Percentiles rank a stretch among this genome's conserved stretches.
Conservation (phyloP, 2,888 invertebrate species). For the Tetrapedia diversipes region DNA sequence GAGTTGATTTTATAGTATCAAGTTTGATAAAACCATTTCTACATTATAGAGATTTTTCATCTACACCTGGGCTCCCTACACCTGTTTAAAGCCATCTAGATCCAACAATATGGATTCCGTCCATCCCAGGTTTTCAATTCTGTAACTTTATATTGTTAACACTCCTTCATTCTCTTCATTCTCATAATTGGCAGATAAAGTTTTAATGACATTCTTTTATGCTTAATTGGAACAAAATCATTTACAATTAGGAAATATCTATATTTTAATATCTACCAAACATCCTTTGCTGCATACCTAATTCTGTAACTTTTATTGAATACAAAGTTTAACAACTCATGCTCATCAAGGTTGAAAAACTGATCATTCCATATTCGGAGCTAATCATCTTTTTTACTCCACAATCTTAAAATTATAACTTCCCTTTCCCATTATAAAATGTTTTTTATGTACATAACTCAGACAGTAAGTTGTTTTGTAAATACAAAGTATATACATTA, state of each 20-base stretch:
- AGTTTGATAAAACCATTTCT: not conserved
- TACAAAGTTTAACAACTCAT: slow-evolving; percentile 6
- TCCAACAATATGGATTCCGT: slow-evolving; percentile 21
- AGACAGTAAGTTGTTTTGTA: slow-evolving; percentile 71
- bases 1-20: not conserved
- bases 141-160: not conserved
- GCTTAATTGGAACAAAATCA: not conserved
- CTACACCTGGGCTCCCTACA: not conserved
- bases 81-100: slow-evolving; percentile 4
- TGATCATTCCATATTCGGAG: slow-evolving; percentile 14
- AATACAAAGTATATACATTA: slow-evolving; percentile 63
- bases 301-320: not conserved
- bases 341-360: not conserved
- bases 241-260: not conserved
- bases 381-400: not conserved
- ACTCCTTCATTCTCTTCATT: not conserved
- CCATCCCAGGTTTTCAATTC: slow-evolving; percentile 17
- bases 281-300: not conserved
- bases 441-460: slow-evolving; percentile 53
- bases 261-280: not conserved
- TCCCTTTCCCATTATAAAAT: slow-evolving; percentile 12
- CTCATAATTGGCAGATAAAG: not conserved
- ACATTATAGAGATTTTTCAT: not conserved
- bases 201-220: not conserved
- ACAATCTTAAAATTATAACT: slow-evolving; percentile 7